A percentile compares a stretch with the other conserved stretches of the same genome.
Evolutionary conservation across 2,797 vertebrate genomes (phyloP).

Genomic region (Anguilla anguilla): DNA sequence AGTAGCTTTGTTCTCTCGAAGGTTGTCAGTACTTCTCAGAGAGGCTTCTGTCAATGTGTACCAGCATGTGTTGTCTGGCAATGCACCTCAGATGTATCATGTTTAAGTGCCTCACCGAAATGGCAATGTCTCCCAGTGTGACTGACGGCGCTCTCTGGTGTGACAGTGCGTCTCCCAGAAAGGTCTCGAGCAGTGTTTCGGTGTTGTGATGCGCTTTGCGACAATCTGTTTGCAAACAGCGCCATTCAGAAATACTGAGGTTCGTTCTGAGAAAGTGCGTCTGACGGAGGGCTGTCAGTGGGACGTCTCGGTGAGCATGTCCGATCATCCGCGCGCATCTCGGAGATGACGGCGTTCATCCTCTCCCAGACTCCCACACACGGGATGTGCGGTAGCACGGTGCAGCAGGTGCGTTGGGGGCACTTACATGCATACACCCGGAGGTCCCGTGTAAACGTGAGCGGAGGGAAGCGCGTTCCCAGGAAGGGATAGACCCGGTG

Average conservation of each 20-base stretch:
- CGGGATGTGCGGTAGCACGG: neutral
- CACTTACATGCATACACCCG: too few relatives aligned
- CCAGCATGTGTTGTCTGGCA: neutral
- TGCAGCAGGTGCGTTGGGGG: neutral
- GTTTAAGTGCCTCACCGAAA: neutral
- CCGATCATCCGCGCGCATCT: neutral
- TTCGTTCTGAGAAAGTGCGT: neutral
- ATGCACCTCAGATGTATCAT: neutral
- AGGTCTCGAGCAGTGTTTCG: neutral
- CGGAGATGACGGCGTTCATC: neutral
- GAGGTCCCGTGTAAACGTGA: neutral
- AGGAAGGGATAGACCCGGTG: neutral
- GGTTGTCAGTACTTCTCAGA: neutral
- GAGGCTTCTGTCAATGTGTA: neutral
- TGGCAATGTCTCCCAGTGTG: neutral
- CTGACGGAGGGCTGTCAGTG: neutral
- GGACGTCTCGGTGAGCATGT: neutral
- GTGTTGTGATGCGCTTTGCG: neutral
- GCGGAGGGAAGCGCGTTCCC: neutral
- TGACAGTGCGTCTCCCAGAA: neutral
- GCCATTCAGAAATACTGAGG: neutral
- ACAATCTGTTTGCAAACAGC: neutral
- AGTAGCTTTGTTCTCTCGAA: neutral
- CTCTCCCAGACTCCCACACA: neutral
- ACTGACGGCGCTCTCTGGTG: neutral